phyloP scores from a whole-genome alignment of 2,113 vertebrate species.

The Antechinus flavipes region DNA sequence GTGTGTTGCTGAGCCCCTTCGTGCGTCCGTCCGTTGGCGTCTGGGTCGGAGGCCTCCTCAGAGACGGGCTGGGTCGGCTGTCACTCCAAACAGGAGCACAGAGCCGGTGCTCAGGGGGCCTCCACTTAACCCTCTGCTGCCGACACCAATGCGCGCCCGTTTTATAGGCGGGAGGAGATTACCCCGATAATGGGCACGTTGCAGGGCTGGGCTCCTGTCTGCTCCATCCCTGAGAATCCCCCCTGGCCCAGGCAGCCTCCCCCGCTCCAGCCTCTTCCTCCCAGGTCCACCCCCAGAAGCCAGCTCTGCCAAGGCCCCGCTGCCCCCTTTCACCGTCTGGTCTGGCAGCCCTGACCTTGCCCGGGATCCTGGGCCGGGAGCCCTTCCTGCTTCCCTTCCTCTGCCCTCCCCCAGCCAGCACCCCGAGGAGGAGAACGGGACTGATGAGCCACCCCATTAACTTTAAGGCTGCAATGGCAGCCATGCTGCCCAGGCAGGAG shows the following conservation, averaged over 20 bases:
- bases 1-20: neutral
- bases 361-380: no score
- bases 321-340: neutral
- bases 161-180: no score
- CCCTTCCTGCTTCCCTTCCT: neutral
- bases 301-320: no score
- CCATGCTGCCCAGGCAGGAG: neutral
- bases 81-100: neutral
- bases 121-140: neutral
- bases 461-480: no score
- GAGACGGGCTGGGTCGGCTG: neutral
- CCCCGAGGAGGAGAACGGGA: neutral
- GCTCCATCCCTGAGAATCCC: no score
- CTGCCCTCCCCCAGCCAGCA: no score
- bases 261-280: no score
- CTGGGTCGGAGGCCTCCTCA: neutral
- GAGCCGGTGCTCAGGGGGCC: neutral
- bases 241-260: no score
- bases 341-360: neutral
- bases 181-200: no score
- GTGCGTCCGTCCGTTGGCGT: neutral
- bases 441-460: no score
- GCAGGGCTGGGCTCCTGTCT: no score
- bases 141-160: neutral
- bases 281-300: neutral